Base-by-base conservation (phyloP, 2,888 invertebrate species). In the Andricus quercusramuli region DNA sequence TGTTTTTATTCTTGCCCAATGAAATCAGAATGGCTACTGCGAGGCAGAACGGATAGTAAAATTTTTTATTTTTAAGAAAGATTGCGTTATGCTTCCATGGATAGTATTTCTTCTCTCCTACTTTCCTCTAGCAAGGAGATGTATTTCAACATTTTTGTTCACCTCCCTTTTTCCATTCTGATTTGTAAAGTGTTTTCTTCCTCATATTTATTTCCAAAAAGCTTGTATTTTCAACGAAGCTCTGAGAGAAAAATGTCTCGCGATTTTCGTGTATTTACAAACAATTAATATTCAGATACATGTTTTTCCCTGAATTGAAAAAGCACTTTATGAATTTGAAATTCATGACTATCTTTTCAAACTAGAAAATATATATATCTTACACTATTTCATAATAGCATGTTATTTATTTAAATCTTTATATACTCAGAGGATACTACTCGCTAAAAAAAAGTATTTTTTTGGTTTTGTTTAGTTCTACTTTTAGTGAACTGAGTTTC, bases 401-500 rank as follows among this genome's bases (percentile, higher is more conserved):
- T 29, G 3, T n/a, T 3, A 56, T n/a, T 9, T n/a, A n/a, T 56
- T n/a, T 56, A 17, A n/a, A 56, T n/a, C n/a, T n/a, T n/a, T 56
- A n/a, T 22, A 22, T n/a, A 13, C 22, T 22, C 11, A 22, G 3
- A 59, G 20, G 2, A 56, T 56, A 11, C 9, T 22, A 3, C 11
- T 13, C 13, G 59, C n/a, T 6, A n/a, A 2, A 41, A 67, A 44
- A 68, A 47, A 64, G 13, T 64, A 0, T 64, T 64, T 64, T 64
- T 25, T 17, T 29, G 6, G 17, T 17, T 64, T 68, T 41, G 22
- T 17, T 25, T 68, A 25, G 44, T 44, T 44, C n/a, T 25, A 44
- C 44, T 68, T 68, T 68, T 13, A 25, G 68, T 64, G 25, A 29
- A 64, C 25, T 64, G 29, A 29, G 64, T 64, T 64, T 64, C 17